A percentile compares a stretch with the other conserved stretches of the same genome.
phyloP scores from a whole-genome alignment of 2,113 vertebrate genomes.

The Gadus chalcogrammus region DNA sequence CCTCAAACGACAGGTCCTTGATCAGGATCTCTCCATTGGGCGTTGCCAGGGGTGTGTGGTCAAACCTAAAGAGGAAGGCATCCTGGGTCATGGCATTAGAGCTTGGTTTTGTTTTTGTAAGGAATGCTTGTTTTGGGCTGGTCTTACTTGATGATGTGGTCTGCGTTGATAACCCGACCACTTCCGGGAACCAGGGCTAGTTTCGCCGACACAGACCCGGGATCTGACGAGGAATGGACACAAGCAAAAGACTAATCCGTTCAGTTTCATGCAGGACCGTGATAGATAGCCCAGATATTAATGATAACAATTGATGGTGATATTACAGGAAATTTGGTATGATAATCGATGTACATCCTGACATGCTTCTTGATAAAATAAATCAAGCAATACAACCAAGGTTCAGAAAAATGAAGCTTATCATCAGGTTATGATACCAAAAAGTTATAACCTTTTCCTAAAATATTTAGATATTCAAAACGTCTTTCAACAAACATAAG shows the following conservation, averaged over 20 bases:
- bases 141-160: constrained; percentile 93
- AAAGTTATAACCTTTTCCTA: too few species aligned
- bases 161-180: constrained; percentile 84
- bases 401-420: too few species aligned
- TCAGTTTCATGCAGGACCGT: background rate
- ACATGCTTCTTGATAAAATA: too few species aligned
- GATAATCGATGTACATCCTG: too few species aligned
- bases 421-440: too few species aligned
- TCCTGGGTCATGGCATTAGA: background rate
- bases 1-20: constrained; percentile 90
- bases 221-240: constrained; percentile 52
- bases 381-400: too few species aligned
- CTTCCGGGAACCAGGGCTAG: constrained; percentile 81
- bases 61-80: constrained; percentile 78
- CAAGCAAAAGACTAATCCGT: constrained; percentile 20
- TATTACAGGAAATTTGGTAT: too few species aligned
- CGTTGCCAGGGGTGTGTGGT: constrained; percentile 89
- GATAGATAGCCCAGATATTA: background rate
- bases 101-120: background rate
- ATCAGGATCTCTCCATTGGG: constrained; percentile 97
- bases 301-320: too few species aligned
- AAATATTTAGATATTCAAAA: too few species aligned
- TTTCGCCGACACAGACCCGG: constrained; percentile 57
- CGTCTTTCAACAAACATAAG: too few species aligned
- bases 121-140: too few species aligned